Base-by-base conservation (phyloP, 2,113 vertebrate species). In the Oceanites oceanicus region DNA sequence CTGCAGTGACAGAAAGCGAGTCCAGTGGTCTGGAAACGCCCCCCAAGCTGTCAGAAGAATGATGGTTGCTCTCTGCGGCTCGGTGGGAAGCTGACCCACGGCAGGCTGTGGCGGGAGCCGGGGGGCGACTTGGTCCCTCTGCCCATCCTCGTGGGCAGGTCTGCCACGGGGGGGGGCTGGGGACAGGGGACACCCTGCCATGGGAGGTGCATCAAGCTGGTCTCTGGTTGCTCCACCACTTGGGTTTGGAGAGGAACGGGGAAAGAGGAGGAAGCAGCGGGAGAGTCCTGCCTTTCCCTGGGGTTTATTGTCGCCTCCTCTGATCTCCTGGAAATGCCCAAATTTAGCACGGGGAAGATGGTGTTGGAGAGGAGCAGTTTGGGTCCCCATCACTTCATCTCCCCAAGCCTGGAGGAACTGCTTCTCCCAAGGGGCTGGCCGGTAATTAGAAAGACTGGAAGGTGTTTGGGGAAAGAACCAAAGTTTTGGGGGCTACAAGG, bases 121-220 rank as follows among this genome's bases (percentile, higher is more conserved):
- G 53, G 25, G 53, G 86, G 2, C 29, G 52, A 29, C 27, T 62
- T 0, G 1, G 25, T 20, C 62, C 17, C 32, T n/a, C 23, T 52
- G 63, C 38, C 42, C 26, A 5, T 27, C 1, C 0, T 22, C 6
- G 0, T 6, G 56, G 66, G 23, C 49, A 80, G 15, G 2, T 21
- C 42, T 63, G 42, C 65, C 49, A 1, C 2, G 26, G 55, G 26
- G 53, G 53, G 16, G 73, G n/a, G 12, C 34, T 34, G 59, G 50
- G 59, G 15, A 59, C 20, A 44, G 36, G 63, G 62, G 25, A 50
- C 32, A 9, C 45, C 12, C 14, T 12, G 36, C 25, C 17, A 9
- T 0, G 0, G 18, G 19, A 32, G 5, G 4, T 13, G 45, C 63
- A 26, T 25, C 38, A 12, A 3, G 4, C 21, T 10, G 11, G 7